phyloP scores from a whole-genome alignment of 2,888 invertebrate genomes.

The Calameuta filiformis region DNA sequence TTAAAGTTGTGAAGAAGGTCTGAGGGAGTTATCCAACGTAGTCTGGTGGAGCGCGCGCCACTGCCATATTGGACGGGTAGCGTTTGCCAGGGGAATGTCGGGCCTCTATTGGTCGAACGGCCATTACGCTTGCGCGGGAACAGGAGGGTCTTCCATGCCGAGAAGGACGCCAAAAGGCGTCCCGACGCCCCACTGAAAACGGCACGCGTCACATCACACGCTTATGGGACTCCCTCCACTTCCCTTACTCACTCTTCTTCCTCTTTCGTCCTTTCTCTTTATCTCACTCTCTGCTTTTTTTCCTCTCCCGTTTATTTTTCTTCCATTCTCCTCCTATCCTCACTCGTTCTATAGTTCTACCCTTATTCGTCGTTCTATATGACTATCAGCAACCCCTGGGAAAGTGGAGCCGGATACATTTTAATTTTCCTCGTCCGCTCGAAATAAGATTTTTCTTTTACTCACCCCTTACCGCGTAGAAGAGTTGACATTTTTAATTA shows the following conservation, averaged over 20 bases:
- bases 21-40: conserved; percentile 6
- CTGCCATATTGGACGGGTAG: conserved; percentile 59
- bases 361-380: conserved; percentile 12
- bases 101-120: conserved; percentile 45
- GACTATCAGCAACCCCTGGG: neutral
- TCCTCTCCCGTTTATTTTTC: conserved; percentile 5
- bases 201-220: conserved; percentile 59
- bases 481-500: conserved; percentile 46
- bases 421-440: conserved; percentile 27
- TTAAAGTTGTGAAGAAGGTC: conserved; percentile 6
- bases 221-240: conserved; percentile 37
- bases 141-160: conserved; percentile 45
- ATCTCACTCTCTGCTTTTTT: neutral
- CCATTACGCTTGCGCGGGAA: conserved; percentile 42
- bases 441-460: conserved; percentile 22
- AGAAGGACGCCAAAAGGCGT: conserved; percentile 47
- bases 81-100: conserved; percentile 24
- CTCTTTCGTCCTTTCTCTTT: conserved; percentile 18
- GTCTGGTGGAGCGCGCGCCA: conserved; percentile 43
- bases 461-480: neutral
- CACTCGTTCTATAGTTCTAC: no score
- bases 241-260: conserved; percentile 18
- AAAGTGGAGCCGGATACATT: conserved; percentile 24
- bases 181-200: conserved; percentile 56
- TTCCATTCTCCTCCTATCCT: neutral